phyloP scores from a whole-genome alignment of 1,140 invertebrate genomes.

The Scaptodrosophila lebanonensis region DNA sequence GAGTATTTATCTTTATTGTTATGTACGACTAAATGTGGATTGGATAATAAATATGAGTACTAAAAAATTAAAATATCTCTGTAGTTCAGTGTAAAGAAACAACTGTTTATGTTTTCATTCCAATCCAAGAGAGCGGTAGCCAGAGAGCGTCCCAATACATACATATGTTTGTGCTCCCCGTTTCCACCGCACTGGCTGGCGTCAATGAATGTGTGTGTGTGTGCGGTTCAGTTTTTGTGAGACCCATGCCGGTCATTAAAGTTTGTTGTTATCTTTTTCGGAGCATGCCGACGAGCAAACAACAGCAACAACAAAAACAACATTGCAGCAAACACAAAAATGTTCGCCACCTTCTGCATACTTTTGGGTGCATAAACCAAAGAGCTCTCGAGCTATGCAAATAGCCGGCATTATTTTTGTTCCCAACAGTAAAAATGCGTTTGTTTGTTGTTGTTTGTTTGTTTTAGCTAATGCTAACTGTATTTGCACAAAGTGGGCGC shows the following conservation, averaged over 20 bases:
- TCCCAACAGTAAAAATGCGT: slow-evolving; percentile 4
- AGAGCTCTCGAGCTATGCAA: slow-evolving; percentile 34
- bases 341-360: slow-evolving; percentile 48
- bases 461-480: slow-evolving; percentile 17
- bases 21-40: no score
- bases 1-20: no score
- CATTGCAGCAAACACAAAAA: slow-evolving; percentile 15
- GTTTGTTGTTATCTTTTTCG: slow-evolving; percentile 57
- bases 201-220: slow-evolving; percentile 2
- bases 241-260: slow-evolving; percentile 44
- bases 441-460: slow-evolving; percentile 23
- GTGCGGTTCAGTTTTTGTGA: slow-evolving; percentile 38
- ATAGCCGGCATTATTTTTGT: slow-evolving; percentile 46
- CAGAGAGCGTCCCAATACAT: slow-evolving; percentile 17
- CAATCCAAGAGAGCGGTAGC: slow-evolving; percentile 17
- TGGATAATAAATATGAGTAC: no score
- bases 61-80: no score
- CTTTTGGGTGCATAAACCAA: slow-evolving; percentile 48
- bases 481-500: slow-evolving; percentile 58
- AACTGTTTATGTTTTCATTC: slow-evolving; percentile 66
- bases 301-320: no score
- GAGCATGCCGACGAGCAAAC: not conserved
- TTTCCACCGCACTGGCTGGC: slow-evolving; percentile 2
- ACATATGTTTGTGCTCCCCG: slow-evolving; percentile 25
- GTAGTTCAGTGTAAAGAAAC: slow-evolving; percentile 29